phyloP scores from a whole-genome alignment of 2,888 invertebrate genomes.

The Agrochola litura region DNA sequence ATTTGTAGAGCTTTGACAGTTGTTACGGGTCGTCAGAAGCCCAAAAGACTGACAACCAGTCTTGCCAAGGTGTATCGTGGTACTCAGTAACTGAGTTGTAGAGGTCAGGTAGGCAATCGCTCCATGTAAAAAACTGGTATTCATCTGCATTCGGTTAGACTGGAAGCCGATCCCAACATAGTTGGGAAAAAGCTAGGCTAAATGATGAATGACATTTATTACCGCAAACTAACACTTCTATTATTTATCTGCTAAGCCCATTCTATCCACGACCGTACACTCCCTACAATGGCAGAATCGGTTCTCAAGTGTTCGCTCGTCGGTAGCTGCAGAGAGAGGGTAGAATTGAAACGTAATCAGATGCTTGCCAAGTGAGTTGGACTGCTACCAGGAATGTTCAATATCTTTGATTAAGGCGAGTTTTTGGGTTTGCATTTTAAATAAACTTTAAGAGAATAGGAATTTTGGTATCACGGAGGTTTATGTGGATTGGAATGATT shows the following conservation, averaged over 20 bases:
- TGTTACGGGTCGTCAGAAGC: too few relatives aligned
- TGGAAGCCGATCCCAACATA: too few relatives aligned
- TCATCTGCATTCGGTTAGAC: too few relatives aligned
- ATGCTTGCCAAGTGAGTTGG: slow-evolving; percentile 60
- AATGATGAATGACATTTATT: background rate
- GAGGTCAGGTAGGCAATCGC: too few relatives aligned
- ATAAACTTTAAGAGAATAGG: slow-evolving; percentile 17
- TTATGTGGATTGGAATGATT: slow-evolving; percentile 12
- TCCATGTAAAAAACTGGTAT: too few relatives aligned
- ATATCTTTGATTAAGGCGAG: slow-evolving; percentile 50
- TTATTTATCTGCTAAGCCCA: background rate
- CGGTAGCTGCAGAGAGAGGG: slow-evolving; percentile 24
- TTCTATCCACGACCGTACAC: slow-evolving; percentile 37
- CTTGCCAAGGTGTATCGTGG: too few relatives aligned
- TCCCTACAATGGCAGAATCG: slow-evolving; percentile 16
- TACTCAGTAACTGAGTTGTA: too few relatives aligned
- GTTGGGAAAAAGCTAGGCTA: too few relatives aligned
- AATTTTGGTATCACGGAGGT: background rate
- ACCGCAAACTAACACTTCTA: background rate
- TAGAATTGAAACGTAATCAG: slow-evolving; percentile 65
- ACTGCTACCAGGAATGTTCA: slow-evolving; percentile 56
- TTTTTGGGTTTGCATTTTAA: slow-evolving; percentile 35
- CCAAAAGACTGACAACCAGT: too few relatives aligned
- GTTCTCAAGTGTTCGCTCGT: slow-evolving; percentile 30
- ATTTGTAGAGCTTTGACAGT: too few relatives aligned